Base-by-base conservation (phyloP, 2,888 invertebrate genomes). In the Oegoconia quadripuncta region DNA sequence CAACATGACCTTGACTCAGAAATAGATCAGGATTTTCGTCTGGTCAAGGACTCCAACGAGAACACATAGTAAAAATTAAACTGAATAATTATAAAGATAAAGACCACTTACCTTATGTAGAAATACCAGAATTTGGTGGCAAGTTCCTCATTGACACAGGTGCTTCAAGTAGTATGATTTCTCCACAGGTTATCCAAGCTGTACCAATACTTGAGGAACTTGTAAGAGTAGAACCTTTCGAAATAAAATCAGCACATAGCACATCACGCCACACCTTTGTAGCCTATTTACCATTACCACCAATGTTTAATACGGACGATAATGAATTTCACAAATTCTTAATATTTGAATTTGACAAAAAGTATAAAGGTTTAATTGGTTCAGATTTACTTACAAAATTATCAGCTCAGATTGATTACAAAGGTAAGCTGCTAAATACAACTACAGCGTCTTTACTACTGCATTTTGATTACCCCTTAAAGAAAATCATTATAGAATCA, bases 81-180 rank as follows among this genome's bases (percentile, higher is more conserved):
- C 20, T 14, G 12, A 29, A 39, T 39, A 25, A 9, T 27, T 5
- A 30, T 12, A n/a, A n/a, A n/a, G n/a, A 12, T 4, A 1, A 12
- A 1, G 3, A 13, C 11, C 38, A 34, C 13, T 30, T 39, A 34
- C 44, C 37, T 3, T n/a, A 41, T 17, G 39, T 29, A 16, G 12
- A 30, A 11, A 26, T 46, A 12, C 39, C 40, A 1, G 45, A 49
- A 29, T 37, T 47, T 8, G 27, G 39, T 9, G 28, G 42, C 6
- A 42, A 33, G 22, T 42, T 47, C 23, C 40, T 50, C 35, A 46
- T 49, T 11, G 50, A 52, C 14, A 48, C 52, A 1, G 52, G 48
- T n/a, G 44, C 47, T 13, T 30, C 37, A 2, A n/a, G 52, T 12
- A 44, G 39, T 8, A 47, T 48, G 26, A 31, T 46, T 18, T 39